Conservation (phyloP, 1,140 invertebrate genomes). For the Halesus radiatus region DNA sequence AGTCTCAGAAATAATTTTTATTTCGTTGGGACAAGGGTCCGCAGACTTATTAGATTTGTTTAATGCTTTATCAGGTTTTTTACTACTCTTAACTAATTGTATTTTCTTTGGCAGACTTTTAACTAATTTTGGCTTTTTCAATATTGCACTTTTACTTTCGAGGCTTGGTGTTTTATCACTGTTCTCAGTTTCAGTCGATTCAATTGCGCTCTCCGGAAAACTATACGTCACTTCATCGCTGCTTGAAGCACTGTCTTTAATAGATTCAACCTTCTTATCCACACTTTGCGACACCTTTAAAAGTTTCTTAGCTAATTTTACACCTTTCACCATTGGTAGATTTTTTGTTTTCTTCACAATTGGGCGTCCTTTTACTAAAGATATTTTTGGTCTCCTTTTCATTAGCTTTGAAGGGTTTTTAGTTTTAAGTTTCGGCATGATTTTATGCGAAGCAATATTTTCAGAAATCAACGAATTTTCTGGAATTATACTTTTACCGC, state of each 20-base stretch:
- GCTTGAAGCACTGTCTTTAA: constrained; percentile 33
- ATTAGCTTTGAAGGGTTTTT: constrained; percentile 21
- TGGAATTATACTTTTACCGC: too few species aligned
- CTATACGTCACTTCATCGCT: constrained; percentile 39
- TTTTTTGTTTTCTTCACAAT: constrained; percentile 36
- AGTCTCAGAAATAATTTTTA: not conserved
- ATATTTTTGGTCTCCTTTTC: constrained; percentile 33
- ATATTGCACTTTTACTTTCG: constrained; percentile 39
- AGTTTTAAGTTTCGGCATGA: constrained; percentile 10
- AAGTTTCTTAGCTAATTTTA: constrained; percentile 33
- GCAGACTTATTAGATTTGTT: constrained; percentile 16
- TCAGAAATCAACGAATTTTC: too few species aligned
- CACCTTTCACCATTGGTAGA: constrained; percentile 16
- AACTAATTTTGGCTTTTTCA: constrained; percentile 35
- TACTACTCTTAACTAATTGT: constrained; percentile 39
- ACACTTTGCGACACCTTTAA: not conserved
- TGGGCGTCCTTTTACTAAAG: constrained; percentile 10
- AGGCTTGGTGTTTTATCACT: not conserved
- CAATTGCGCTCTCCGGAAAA: constrained; percentile 26
- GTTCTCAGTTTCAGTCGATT: not conserved
- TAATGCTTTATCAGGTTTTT: constrained; percentile 3
- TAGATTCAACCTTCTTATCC: constrained; percentile 14
- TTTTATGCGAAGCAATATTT: not conserved
- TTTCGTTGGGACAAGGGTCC: not conserved
- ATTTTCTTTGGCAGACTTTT: constrained; percentile 50